Evolutionary conservation across 2,888 invertebrate species (phyloP), one percentile per base, ranked within the genome.

Genomic region (Kryphioiulus occultus): DNA sequence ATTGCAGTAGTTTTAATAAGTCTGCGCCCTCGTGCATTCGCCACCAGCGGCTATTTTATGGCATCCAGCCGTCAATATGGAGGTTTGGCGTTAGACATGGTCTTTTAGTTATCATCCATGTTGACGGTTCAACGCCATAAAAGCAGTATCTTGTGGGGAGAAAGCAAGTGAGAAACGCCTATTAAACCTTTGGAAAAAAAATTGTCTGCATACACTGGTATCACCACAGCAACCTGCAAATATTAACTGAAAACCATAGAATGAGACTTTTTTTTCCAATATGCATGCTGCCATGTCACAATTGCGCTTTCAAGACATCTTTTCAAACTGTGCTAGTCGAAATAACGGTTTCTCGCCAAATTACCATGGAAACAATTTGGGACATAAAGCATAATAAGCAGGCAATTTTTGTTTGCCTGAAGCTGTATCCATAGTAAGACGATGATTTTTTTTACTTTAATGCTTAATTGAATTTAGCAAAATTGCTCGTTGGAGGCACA

Each of bases 121-220:
- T 53, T 47, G 47, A 47, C 47, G n/a, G 53, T 53, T 53, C 15
- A n/a, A 53, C n/a, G 53, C 53, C 53, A 53, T 53, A 53, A 53
- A 53, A 53, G 53, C 53, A n/a, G 53, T 44, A 44, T 53, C 53
- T 53, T 53, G 53, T 53, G 53, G n/a, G 53, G 53, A 53, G 53
- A 53, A n/a, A 53, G 53, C 53, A 53, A 53, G 53, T 4, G n/a
- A 53, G n/a, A 53, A 53, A 53, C 53, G 53, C 53, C 53, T 53
- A n/a, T 53, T 53, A 53, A 9, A 5, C 19, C 53, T n/a, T 9
- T n/a, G 19, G 53, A 53, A 53, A 53, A 53, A 53, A 53, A 53
- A 53, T n/a, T 53, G 44, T 44, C 44, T 44, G 44, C 44, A 44
- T 7, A n/a, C 3, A n/a, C 15, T 53, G n/a, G n/a, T 53, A 53